A percentile compares a stretch with the other conserved stretches of the same genome.
Evolutionary conservation across 2,888 invertebrate genomes (phyloP).

Genomic region (Lasioglossum calceatum): DNA sequence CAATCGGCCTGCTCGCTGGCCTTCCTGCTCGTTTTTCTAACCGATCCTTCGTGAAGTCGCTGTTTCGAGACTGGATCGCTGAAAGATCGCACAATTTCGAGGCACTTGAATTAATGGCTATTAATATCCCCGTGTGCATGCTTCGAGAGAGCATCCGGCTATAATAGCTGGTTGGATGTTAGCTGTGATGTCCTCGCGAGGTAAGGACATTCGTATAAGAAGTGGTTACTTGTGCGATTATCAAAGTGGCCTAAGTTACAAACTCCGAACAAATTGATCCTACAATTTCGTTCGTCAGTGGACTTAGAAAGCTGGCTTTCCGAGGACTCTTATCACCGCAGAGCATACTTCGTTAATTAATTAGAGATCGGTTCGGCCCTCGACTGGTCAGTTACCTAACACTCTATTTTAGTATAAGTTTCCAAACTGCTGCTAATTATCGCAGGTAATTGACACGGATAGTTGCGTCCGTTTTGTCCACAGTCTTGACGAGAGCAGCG

Average conservation of each 20-base stretch:
- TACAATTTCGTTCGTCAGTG: too few species aligned
- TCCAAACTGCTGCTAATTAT: not conserved
- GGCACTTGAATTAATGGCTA: constrained; percentile 1
- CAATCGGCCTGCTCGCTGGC: constrained; percentile 29
- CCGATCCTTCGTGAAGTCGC: not conserved
- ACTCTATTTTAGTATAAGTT: not conserved
- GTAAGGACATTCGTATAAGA: not conserved
- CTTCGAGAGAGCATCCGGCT: not conserved
- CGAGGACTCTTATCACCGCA: not conserved
- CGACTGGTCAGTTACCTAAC: not conserved
- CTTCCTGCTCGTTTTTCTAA: not conserved
- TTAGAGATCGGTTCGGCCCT: not conserved
- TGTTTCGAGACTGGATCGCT: constrained; percentile 6
- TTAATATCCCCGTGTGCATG: not conserved
- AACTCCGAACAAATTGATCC: not conserved
- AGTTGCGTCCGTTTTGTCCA: not conserved
- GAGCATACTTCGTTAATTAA: not conserved
- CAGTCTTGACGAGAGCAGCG: not conserved
- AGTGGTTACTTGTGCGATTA: not conserved
- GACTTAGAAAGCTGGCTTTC: not conserved
- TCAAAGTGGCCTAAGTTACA: not conserved
- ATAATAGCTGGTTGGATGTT: not conserved
- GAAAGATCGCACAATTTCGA: constrained; percentile 17
- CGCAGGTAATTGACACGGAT: not conserved
- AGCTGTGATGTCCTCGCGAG: not conserved